Base-by-base conservation (phyloP, 2,113 vertebrate genomes). In the Calyptommatus sinebrachiatus region DNA sequence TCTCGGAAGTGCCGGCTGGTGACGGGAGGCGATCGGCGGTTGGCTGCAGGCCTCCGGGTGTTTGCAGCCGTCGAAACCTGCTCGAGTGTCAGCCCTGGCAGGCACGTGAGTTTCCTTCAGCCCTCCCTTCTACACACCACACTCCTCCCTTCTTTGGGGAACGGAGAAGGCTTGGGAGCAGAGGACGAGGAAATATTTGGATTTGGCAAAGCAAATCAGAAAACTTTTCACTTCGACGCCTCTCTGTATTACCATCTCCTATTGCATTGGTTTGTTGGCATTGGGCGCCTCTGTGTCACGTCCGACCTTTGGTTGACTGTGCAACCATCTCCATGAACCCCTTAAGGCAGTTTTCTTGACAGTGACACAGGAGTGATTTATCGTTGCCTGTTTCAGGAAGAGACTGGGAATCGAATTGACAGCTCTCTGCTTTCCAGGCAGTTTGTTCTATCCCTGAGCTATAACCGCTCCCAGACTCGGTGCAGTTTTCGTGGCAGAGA, bases 161-260 rank as follows among this genome's bases (percentile, higher is more conserved):
- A 77, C 29, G 71, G 74, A 70, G 84, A 82, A 57, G 80, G 85
- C 87, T 87, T 77, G 78, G 81, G 78, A 76, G 5, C 81, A 83
- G 79, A 11, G n/a, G 45, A 2, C 41, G 5, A 26, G 29, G 57
- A 2, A 82, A 74, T 77, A 79, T 86, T 82, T 77, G 63, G 71
- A 78, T 66, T 84, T 73, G 81, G 46, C 74, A 70, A 82, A 76
- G 87, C 67, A 5, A 41, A 41, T 41, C 35, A 41, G 35, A 41
- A 41, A 41, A 2, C 35, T 41, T 41, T 5, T 41, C 35, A 2
- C 35, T 41, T 41, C 2, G 5, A 41, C 6, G 24, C 24, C 67
- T 22, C 8, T 78, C 63, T 28, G 7, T 77, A 81, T 28, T 89
- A 84, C 21, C 29, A 50, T 84, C 68, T 77, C 74, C 84, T n/a